Base-by-base conservation (phyloP, 2,888 invertebrate genomes). In the Chrysolina haemoptera region DNA sequence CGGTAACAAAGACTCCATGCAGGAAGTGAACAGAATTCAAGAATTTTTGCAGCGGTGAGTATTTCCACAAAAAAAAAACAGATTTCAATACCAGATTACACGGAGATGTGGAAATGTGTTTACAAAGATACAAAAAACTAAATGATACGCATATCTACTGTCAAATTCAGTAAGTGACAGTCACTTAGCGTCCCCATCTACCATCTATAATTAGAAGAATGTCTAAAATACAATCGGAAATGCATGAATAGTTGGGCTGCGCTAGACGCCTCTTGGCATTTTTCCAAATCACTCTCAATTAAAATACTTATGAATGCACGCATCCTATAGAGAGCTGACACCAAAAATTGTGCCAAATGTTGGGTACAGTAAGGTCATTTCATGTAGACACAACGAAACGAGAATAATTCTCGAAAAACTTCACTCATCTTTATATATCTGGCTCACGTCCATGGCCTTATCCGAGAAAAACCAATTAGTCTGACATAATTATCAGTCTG, bases 191-290 rank as follows among this genome's bases (percentile, higher is more conserved):
- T 53, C 53, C 5, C 53, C 20, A 20, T 12, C 53, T 53, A 43
- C 14, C 12, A 35, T 22, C 27, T 59, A 59, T 59, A 59, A 27
- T 59, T 59, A 35, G 59, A 59, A 59, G n/a, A 59, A 59, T 59
- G 59, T 35, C 27, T 35, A 59, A 27, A 59, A 59, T 35, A 8
- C 59, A 59, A 59, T 59, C 59, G 59, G 35, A 59, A 59, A 59
- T 59, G 59, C 59, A 59, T 35, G 35, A 59, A 59, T 59, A 59
- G 35, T 59, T 59, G 35, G n/a, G n/a, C 14, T 27, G 35, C 35
- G 59, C 27, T 22, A 79, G 82, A 81, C 82, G 82, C 78, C 82
- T 78, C 78, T 79, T 83, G 81, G 82, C 83, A 81, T 70, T 76
- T 78, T 74, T 79, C 83, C 83, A 83, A 79, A 75, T 78, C 70